Evolutionary conservation across 1,140 invertebrate genomes (phyloP).

Genomic region (Drosophila repletoides): DNA sequence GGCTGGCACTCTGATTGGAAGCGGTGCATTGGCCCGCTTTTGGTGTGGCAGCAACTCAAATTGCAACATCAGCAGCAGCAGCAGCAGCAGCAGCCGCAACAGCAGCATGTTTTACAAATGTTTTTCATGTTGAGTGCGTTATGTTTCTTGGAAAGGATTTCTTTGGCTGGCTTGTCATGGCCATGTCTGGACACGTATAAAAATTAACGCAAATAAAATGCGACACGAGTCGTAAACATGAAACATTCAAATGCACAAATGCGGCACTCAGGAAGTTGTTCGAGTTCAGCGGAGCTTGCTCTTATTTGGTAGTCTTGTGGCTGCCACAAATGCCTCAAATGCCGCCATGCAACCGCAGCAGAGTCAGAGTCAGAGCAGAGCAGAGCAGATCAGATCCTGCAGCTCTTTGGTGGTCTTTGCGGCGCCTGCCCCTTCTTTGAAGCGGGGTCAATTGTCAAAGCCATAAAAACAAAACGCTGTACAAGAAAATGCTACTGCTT

Average conservation of each 20-base stretch:
- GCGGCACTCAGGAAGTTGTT: slow-evolving; percentile 51
- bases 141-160: slow-evolving; percentile 78
- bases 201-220: slow-evolving; percentile 61
- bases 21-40: slow-evolving; percentile 52
- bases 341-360: background rate
- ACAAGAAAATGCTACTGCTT: slow-evolving; percentile 46
- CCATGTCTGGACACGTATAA: slow-evolving; percentile 56
- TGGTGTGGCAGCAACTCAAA: slow-evolving; percentile 37
- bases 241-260: slow-evolving; percentile 70
- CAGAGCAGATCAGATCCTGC: slow-evolving; percentile 49
- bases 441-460: slow-evolving; percentile 69
- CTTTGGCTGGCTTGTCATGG: slow-evolving; percentile 68
- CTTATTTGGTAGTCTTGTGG: slow-evolving; percentile 39
- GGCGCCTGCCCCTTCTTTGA: background rate
- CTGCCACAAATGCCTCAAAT: slow-evolving; percentile 12
- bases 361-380: too few species aligned
- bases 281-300: slow-evolving; percentile 7
- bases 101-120: slow-evolving; percentile 73
- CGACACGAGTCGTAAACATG: slow-evolving; percentile 60
- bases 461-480: slow-evolving; percentile 56
- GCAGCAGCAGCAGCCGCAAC: background rate
- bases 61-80: slow-evolving; percentile 34
- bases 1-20: slow-evolving; percentile 6
- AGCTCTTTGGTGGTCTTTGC: slow-evolving; percentile 41
- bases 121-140: slow-evolving; percentile 72